These are phyloP conservation scores for Gasterosteus nipponicus DNA, from an alignment of 2,113 vertebrate species.

Conservation along the genomic window DNA sequence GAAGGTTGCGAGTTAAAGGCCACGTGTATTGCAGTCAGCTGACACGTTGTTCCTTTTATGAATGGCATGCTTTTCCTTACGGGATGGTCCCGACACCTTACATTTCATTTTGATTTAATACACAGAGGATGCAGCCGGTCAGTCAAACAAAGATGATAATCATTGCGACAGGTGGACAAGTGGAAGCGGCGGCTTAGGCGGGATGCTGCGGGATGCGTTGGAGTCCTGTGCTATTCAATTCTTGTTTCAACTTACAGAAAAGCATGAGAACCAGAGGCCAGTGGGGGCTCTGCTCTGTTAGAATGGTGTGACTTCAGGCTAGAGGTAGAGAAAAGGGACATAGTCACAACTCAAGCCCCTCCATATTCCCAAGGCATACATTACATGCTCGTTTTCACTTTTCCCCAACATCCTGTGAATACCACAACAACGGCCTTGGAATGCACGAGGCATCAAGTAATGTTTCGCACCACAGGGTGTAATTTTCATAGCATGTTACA, in stretches of 20 bases:
- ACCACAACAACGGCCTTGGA: slow-evolving; percentile 35
- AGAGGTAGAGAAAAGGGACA: slow-evolving; percentile 1
- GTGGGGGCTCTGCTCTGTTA: slow-evolving; percentile 18
- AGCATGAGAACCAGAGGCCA: slow-evolving; percentile 10
- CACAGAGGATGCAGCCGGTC: slow-evolving; percentile 31
- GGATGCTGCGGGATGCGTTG: slow-evolving; percentile 21
- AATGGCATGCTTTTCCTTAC: slow-evolving; percentile 26
- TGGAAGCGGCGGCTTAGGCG: slow-evolving; percentile 31
- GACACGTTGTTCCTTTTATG: slow-evolving; percentile 23
- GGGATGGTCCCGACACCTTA: slow-evolving; percentile 13
- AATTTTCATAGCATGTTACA: slow-evolving; percentile 63
- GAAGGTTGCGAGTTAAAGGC: slow-evolving; percentile 19
- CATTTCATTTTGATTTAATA: slow-evolving; percentile 46
- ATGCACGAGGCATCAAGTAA: slow-evolving; percentile 36
- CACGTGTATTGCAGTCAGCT: background rate
- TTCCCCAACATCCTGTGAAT: slow-evolving; percentile 27
- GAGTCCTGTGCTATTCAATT: slow-evolving; percentile 36
- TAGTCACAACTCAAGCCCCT: background rate
- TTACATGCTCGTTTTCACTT: slow-evolving; percentile 12
- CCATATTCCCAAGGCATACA: slow-evolving; percentile 7
- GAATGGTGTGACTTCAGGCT: slow-evolving; percentile 12
- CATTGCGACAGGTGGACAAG: background rate
- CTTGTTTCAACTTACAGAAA: slow-evolving; percentile 11
- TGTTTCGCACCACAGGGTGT: slow-evolving; percentile 35
- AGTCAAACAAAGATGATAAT: slow-evolving; percentile 41